Evolutionary conservation across 2,797 vertebrate genomes (phyloP), one percentile per base, ranked within the genome.

Genomic region (Paramormyrops hopkinsi): DNA sequence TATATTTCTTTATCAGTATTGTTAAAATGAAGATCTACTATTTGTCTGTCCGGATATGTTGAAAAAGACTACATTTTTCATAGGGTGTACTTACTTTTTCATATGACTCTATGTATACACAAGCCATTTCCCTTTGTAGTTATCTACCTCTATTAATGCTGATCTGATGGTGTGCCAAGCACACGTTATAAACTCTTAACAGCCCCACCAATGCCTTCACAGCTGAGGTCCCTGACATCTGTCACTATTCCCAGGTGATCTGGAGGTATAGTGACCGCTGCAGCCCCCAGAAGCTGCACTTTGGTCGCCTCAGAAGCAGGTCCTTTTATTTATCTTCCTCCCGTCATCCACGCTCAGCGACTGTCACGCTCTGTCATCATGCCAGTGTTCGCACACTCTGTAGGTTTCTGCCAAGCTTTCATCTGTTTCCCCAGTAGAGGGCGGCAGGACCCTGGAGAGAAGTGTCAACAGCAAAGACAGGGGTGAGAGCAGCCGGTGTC

Each of bases 391-490:
- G 2, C 48, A 9, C 48, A 4, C 59, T 73, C 29, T 33, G 3
- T 82, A 17, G 37, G 37, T 65, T 62, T 46, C 37, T 41, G 7
- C 11, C 29, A 1, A 3, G 29, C 25, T 90, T 88, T 62, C n/a
- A 83, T n/a, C 69, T 59, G 3, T 84, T 82, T 84, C 33, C 83
- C 93, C 93, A 94, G 37, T 88, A 94, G 94, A 90, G 92, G 94
- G 93, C 93, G 92, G 93, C 84, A 92, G 90, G 86, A 89, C 29
- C 44, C 91, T 73, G 88, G 89, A 89, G 6, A 91, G 11, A 25
- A 79, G 17, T 6, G 41, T 69, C 12, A 29, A 56, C 53, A 51
- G 46, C n/a, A 29, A 22, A 56, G 22, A 25, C 22, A 56, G 22
- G 48, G 84, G 22, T 54, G 22, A 53, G n/a, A 53, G 17, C 88